Evolutionary conservation across 1,140 invertebrate species (phyloP).

Genomic region (Hesperophylax magnus): DNA sequence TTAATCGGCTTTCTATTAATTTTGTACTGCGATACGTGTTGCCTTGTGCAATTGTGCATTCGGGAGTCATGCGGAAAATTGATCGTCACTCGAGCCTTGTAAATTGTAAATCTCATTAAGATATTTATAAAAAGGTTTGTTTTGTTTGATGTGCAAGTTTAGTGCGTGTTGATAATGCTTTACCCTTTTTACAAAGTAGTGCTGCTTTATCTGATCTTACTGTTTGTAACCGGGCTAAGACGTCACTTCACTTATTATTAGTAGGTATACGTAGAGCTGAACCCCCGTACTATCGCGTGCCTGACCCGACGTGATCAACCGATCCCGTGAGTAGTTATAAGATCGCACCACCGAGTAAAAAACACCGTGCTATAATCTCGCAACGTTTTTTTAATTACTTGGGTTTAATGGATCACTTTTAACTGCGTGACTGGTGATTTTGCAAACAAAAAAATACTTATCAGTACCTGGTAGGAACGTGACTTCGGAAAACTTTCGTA

Average conservation of each 20-base stretch:
- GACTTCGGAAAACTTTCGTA: conserved; percentile 14
- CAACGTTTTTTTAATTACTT: neutral
- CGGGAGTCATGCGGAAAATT: no score
- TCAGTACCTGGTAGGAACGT: neutral
- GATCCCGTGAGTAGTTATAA: neutral
- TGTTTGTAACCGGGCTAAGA: neutral
- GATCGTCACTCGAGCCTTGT: no score
- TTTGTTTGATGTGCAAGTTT: neutral
- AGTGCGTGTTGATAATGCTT: neutral
- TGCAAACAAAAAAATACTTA: neutral
- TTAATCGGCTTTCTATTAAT: no score
- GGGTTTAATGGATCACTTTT: neutral
- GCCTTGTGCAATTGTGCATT: no score
- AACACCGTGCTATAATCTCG: neutral
- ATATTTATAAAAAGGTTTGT: neutral
- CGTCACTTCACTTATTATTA: neutral
- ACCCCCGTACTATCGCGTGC: conserved; percentile 9
- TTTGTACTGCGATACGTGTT: no score
- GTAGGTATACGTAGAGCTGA: conserved; percentile 1
- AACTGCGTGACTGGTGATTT: neutral
- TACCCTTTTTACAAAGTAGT: neutral
- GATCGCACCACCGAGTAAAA: conserved; percentile 10
- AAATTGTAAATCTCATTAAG: no score
- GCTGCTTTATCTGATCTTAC: neutral
- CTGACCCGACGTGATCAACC: conserved; percentile 21